A percentile compares a stretch with the other conserved stretches of the same genome.
Evolutionary conservation across 64 coral and sea anemone species (phyloP).

Genomic region (Montipora foliosa): DNA sequence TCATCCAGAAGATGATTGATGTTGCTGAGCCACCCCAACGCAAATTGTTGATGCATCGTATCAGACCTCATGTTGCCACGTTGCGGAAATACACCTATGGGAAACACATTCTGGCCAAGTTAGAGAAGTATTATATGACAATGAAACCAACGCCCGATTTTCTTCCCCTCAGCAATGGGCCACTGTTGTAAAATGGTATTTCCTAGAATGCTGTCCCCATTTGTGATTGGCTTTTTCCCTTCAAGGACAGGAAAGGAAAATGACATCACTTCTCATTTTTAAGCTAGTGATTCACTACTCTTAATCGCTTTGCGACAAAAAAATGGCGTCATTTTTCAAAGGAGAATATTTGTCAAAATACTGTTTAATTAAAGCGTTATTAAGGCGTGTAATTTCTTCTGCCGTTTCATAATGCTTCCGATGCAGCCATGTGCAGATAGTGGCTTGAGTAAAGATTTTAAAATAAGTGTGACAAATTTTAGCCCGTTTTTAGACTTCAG

Average conservation of each 20-base stretch:
- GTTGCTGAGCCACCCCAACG: constrained; percentile 92
- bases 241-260: not conserved
- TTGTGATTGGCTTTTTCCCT: not conserved
- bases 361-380: too few species aligned
- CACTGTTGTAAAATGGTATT: constrained; percentile 59
- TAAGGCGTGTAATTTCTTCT: too few species aligned
- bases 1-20: constrained; percentile 99
- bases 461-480: not conserved
- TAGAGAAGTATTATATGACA: constrained; percentile 97
- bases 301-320: not conserved
- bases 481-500: not conserved
- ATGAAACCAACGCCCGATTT: constrained; percentile 90
- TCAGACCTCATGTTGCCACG: constrained; percentile 92
- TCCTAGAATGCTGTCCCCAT: not conserved
- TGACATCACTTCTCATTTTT: not conserved
- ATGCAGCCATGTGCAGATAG: not conserved
- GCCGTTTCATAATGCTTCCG: too few species aligned
- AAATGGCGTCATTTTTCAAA: not conserved
- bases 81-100: constrained; percentile 98
- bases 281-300: not conserved
- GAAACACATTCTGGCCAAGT: constrained; percentile 97
- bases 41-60: constrained; percentile 91
- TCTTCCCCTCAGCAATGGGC: constrained; percentile 88
- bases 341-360: too few species aligned
- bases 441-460: not conserved